Evolutionary conservation across 1,140 invertebrate species (phyloP), one percentile per base, ranked within the genome.

Genomic region (Spodoptera frugiperda): DNA sequence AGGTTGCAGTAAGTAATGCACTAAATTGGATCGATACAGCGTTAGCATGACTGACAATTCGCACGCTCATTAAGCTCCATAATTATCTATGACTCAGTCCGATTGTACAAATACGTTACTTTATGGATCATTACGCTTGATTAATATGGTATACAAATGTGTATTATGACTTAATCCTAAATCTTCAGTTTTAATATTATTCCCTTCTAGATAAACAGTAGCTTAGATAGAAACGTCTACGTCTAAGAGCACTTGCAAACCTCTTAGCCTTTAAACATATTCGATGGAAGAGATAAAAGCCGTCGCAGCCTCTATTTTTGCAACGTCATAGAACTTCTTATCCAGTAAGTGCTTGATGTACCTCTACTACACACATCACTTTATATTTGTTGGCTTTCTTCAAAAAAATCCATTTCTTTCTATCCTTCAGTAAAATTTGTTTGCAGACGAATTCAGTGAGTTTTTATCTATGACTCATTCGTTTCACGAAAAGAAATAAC

Each of bases 101-200:
- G 48, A 67, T 49, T 67, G 63, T 48, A 25, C 44, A 67, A 67
- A 67, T 67, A 49, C 63, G 44, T 17, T 25, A 67, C 63, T 21
- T 21, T 48, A 12, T 67, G 19, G 63, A 67, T 67, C 39, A 67
- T 67, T 67, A 48, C 63, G 21, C 63, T 19, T 67, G 63, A 6
- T 17, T 19, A 12, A 48, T 67, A 4, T 49, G n/a, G 12, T 65
- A 48, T 63, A 30, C 21, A 12, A 39, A 61, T 61, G 30, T 33
- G n/a, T n/a, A 14, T 59, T 30, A 59, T 59, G 57, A 15, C 14
- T 30, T 48, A 65, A 65, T 49, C 15, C 61, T 59, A 6, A 17
- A 39, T 15, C 14, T 59, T 15, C 4, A 59, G n/a, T 8, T 5
- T 12, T 1, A 59, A 33, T 39, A n/a, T 59, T 59, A 15, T 33